phyloP scores from a whole-genome alignment of 2,888 invertebrate genomes.

The Leistus spinibarbis region DNA sequence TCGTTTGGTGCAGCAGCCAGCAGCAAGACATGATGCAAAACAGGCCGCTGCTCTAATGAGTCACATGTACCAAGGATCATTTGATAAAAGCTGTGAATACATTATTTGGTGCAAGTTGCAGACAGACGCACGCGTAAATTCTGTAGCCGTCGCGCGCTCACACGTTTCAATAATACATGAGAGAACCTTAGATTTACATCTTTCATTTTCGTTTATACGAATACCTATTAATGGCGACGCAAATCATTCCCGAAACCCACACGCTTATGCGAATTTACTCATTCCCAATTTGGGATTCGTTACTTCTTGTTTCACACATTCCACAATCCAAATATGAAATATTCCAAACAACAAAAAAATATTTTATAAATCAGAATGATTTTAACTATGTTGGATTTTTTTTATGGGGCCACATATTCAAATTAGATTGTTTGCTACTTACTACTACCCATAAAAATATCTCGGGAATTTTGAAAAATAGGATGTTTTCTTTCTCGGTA shows the following conservation, averaged over 20 bases:
- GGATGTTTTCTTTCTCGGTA: no score
- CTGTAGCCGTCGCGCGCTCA: no score
- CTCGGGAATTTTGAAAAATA: no score
- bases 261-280: background rate
- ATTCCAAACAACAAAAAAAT: background rate
- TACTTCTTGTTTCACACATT: slow-evolving; percentile 4
- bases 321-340: background rate
- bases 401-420: no score
- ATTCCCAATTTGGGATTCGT: slow-evolving; percentile 8
- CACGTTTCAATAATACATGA: slow-evolving; percentile 28
- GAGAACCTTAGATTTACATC: slow-evolving; percentile 22
- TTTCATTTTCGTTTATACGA: background rate
- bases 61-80: slow-evolving; percentile 21
- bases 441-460: no score
- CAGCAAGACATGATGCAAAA: background rate
- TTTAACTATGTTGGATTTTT: no score
- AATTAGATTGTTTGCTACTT: no score
- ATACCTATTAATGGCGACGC: background rate
- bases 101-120: slow-evolving; percentile 25
- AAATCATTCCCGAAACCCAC: background rate
- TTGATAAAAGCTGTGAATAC: slow-evolving; percentile 28
- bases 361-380: background rate
- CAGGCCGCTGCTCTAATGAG: slow-evolving; percentile 12
- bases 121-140: slow-evolving; percentile 20
- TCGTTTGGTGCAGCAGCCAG: no score